Percentiles rank a stretch among this genome's conserved stretches.
Conservation (phyloP, 2,888 invertebrate species). For the Acheta domesticus region DNA sequence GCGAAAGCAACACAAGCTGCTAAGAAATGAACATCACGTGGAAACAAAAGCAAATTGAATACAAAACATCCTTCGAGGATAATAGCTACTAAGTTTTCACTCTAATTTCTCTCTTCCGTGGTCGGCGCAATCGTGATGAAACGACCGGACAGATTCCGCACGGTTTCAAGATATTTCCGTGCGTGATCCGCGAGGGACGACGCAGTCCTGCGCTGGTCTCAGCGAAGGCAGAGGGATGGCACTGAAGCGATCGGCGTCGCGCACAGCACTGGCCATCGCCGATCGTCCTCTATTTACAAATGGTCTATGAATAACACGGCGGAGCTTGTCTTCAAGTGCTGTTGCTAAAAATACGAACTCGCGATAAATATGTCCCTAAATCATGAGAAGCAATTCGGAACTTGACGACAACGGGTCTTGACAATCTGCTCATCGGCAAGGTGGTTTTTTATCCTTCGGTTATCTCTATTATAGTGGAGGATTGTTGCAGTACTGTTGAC, state of each 20-base stretch:
- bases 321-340: neutral
- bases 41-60: too few relatives aligned
- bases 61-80: too few relatives aligned
- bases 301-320: neutral
- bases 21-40: too few relatives aligned
- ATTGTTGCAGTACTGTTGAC: too few relatives aligned
- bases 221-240: neutral
- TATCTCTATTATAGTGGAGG: too few relatives aligned
- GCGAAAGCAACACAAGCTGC: too few relatives aligned
- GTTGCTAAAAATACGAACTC: neutral
- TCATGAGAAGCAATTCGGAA: neutral
- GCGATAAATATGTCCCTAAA: neutral
- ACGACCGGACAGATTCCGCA: too few relatives aligned
- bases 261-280: neutral
- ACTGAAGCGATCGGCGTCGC: neutral
- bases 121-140: too few relatives aligned
- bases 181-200: neutral
- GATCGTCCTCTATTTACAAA: neutral
- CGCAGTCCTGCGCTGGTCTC: neutral
- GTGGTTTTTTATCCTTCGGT: neutral
- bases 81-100: too few relatives aligned
- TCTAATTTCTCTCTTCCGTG: too few relatives aligned
- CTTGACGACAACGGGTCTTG: neutral
- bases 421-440: neutral
- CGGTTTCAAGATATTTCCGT: too few relatives aligned